phyloP scores from a whole-genome alignment of 2,113 vertebrate genomes.

The Fulmarus glacialis region DNA sequence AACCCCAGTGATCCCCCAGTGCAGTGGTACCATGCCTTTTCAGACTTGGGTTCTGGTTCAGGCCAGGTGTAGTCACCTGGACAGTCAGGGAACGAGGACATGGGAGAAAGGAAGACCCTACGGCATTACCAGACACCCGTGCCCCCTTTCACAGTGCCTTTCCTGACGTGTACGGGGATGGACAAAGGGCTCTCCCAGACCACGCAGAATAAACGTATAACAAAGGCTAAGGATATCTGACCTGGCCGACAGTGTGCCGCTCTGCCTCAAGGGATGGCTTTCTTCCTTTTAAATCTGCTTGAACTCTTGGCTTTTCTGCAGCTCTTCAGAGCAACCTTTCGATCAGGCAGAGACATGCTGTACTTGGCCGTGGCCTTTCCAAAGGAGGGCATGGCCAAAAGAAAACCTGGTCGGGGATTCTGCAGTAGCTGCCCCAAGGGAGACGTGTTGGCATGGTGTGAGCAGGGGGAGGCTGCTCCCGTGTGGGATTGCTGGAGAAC shows the following conservation, averaged over 20 bases:
- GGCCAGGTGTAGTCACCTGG: neutral
- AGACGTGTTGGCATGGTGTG: neutral
- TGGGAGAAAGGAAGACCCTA: neutral
- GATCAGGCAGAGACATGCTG: neutral
- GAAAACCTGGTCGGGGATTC: neutral
- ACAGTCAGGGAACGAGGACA: fast-evolving
- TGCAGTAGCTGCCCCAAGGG: neutral
- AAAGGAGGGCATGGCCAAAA: neutral
- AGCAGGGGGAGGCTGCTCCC: neutral
- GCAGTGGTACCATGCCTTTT: neutral
- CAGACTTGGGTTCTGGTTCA: neutral
- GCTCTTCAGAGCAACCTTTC: neutral
- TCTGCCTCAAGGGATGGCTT: neutral
- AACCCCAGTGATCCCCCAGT: no score
- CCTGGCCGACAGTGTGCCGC: neutral
- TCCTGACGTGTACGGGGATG: neutral
- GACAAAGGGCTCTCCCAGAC: neutral
- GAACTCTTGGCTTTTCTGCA: neutral
- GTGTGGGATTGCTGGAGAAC: neutral
- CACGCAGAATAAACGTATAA: neutral
- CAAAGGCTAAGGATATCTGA: neutral
- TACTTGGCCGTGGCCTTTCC: neutral
- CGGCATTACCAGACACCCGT: neutral
- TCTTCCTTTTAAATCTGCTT: neutral
- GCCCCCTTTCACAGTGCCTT: neutral